Conservation (phyloP, 1,140 invertebrate species). For the Rhizoglyphus robini region DNA sequence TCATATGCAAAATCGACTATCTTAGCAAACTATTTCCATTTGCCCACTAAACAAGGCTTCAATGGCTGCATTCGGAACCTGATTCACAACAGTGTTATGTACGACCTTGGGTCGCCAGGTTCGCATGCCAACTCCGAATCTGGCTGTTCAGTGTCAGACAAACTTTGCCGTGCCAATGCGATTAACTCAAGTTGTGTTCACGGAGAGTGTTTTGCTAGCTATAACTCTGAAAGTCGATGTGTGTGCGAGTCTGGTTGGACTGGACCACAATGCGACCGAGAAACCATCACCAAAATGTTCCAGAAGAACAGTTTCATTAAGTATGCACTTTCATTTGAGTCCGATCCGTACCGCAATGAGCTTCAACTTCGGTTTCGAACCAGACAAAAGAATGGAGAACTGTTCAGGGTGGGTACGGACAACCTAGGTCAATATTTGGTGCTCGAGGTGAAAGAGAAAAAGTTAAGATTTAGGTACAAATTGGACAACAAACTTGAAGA, state of each 20-base stretch:
- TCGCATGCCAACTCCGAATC: slow-evolving; percentile 23
- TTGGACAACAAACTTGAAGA: slow-evolving; percentile 84
- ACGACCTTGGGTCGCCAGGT: slow-evolving; percentile 29
- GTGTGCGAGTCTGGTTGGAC: slow-evolving; percentile 83
- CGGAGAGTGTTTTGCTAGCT: slow-evolving; percentile 79
- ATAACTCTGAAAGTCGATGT: slow-evolving; percentile 68
- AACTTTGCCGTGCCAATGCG: slow-evolving; percentile 25
- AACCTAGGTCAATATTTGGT: slow-evolving; percentile 89
- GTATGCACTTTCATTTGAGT: slow-evolving; percentile 84
- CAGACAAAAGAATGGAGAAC: slow-evolving; percentile 73
- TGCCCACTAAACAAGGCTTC: slow-evolving; percentile 52
- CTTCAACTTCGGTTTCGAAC: slow-evolving; percentile 84
- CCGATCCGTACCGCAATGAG: slow-evolving; percentile 75
- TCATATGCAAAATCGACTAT: slow-evolving; percentile 26
- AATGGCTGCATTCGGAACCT: slow-evolving; percentile 89
- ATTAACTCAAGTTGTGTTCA: slow-evolving; percentile 45
- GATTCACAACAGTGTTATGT: slow-evolving; percentile 78
- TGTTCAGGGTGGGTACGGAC: slow-evolving; percentile 83
- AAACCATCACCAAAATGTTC: slow-evolving; percentile 63
- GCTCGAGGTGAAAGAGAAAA: slow-evolving; percentile 77
- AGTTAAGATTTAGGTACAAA: slow-evolving; percentile 79
- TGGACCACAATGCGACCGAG: slow-evolving; percentile 61
- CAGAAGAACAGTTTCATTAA: slow-evolving; percentile 84
- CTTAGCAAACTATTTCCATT: slow-evolving; percentile 36
- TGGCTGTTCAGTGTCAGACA: slow-evolving; percentile 28